These are phyloP conservation scores for Amblyraja radiata DNA, from an alignment of 2,797 vertebrate species.

Conservation along the genomic window DNA sequence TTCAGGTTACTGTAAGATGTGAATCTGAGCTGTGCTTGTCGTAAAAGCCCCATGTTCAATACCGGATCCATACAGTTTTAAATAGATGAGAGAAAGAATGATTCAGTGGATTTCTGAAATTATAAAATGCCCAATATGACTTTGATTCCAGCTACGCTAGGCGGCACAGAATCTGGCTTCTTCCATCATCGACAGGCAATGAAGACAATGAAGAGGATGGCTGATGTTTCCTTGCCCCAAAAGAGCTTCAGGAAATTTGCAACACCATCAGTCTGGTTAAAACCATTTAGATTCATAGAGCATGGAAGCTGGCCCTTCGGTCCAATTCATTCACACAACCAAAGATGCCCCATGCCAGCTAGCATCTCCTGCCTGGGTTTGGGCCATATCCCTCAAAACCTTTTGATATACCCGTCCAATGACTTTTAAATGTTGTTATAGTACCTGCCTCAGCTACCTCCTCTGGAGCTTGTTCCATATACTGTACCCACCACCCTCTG, in stretches of 20 bases:
- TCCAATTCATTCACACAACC: too few species aligned
- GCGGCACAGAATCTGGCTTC: neutral
- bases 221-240: neutral
- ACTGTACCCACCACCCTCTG: too few species aligned
- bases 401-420: too few species aligned
- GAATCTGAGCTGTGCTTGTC: neutral
- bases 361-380: too few species aligned
- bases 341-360: too few species aligned
- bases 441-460: too few species aligned
- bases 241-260: neutral
- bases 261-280: neutral
- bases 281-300: neutral
- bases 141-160: neutral
- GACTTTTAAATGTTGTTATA: too few species aligned
- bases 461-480: too few species aligned
- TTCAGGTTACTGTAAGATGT: neutral
- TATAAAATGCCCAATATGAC: neutral
- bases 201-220: neutral
- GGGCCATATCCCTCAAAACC: too few species aligned
- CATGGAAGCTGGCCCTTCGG: too few species aligned
- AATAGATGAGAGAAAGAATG: neutral
- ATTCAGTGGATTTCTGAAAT: neutral
- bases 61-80: neutral
- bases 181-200: neutral
- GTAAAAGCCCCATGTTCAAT: neutral